Evolutionary conservation across 2,113 vertebrate genomes (phyloP).

Genomic region (Centropus bengalensis): DNA sequence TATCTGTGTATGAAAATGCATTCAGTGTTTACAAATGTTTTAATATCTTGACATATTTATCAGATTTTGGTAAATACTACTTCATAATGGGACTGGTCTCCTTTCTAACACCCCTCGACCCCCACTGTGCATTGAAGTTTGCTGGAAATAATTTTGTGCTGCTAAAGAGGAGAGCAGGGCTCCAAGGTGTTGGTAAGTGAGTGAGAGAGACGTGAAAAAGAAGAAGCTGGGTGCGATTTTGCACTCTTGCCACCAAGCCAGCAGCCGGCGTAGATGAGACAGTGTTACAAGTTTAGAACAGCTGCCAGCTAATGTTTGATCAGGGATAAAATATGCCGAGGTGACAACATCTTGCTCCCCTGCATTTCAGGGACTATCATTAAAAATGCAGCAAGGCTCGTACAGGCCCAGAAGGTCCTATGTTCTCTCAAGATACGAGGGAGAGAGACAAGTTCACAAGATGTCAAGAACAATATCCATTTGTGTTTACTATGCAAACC

Average conservation of each 20-base stretch:
- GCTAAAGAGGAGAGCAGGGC: not conserved
- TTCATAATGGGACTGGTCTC: not conserved
- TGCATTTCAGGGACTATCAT: constrained; percentile 88
- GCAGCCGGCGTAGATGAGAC: constrained; percentile 82
- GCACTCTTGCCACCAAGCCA: constrained; percentile 76
- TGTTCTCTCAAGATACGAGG: constrained; percentile 82
- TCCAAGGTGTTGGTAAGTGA: not conserved
- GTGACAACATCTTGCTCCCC: constrained; percentile 90
- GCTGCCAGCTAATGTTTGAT: constrained; percentile 92
- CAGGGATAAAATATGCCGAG: constrained; percentile 93
- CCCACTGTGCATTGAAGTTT: not conserved
- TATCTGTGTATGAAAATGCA: not conserved
- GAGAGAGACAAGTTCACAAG: constrained; percentile 86
- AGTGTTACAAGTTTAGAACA: constrained; percentile 86
- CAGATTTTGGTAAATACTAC: not conserved
- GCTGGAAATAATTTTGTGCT: not conserved
- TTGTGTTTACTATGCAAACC: constrained; percentile 82
- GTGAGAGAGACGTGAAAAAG: not conserved
- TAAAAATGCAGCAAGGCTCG: constrained; percentile 88
- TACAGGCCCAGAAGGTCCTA: constrained; percentile 83
- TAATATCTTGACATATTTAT: not conserved
- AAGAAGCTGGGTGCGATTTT: constrained; percentile 77
- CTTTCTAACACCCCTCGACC: not conserved
- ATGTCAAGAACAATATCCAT: constrained; percentile 88
- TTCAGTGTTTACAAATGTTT: not conserved